These are phyloP conservation scores for Pagetopsis macropterus DNA, from an alignment of 2,797 vertebrate species.

Conservation along the genomic window DNA sequence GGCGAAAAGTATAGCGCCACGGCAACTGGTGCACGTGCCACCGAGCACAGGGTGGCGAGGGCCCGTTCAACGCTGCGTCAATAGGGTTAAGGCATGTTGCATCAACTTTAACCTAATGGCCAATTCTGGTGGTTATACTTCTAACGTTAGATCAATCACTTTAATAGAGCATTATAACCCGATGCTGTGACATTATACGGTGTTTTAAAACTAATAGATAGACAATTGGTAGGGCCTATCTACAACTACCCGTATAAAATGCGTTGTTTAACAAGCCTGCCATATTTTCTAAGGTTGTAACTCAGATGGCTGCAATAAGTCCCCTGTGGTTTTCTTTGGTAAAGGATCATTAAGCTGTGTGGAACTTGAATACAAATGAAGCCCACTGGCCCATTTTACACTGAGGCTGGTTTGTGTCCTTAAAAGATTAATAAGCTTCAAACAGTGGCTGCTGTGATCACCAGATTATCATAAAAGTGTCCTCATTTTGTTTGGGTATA, in stretches of 20 bases:
- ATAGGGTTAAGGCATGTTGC: not conserved
- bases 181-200: not conserved
- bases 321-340: not conserved
- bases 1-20: too few species aligned
- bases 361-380: constrained; percentile 14
- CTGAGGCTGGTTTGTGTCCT: constrained; percentile 12
- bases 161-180: not conserved
- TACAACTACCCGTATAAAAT: not conserved
- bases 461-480: constrained; percentile 30
- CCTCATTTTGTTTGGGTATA: constrained; percentile 35
- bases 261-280: not conserved
- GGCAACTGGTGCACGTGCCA: too few species aligned
- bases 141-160: not conserved
- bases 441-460: constrained; percentile 33
- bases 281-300: not conserved
- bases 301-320: not conserved
- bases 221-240: not conserved
- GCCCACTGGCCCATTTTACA: constrained; percentile 9
- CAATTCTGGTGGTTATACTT: not conserved
- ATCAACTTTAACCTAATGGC: not conserved
- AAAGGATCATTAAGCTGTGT: constrained; percentile 2
- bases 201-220: not conserved
- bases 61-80: too few species aligned
- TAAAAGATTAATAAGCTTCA: constrained; percentile 43
- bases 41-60: too few species aligned